Base-by-base conservation (phyloP, 2,888 invertebrate species). In the Criorhina ranunculi region DNA sequence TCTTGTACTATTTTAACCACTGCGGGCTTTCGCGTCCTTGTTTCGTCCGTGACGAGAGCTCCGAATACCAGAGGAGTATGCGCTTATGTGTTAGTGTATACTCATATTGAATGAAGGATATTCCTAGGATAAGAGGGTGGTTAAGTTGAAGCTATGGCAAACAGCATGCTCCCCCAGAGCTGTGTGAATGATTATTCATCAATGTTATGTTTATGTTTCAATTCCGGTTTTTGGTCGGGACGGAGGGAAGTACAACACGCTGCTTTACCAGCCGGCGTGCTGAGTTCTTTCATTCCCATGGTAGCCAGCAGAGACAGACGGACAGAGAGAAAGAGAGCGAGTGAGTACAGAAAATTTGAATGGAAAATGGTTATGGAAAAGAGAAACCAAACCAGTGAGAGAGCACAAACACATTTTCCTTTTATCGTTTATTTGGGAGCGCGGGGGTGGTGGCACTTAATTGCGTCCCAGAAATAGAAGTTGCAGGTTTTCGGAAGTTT, bases 131-230 rank as follows among this genome's bases (percentile, higher is more conserved):
- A 40, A 55, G 62, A 55, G 67, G 67, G 69, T 53, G 69, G 49
- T 8, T 35, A 37, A 66, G 37, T 51, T 12, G 37, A 37, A 15
- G 51, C 31, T 12, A 11, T 8, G 29, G 33, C 7, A 62, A 46
- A 11, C 31, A 11, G 60, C 49, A 62, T 42, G 60, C 60, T 70
- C 46, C 46, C 78, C 57, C 31, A 59, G 59, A 69, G 67, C 60
- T 66, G 62, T 85, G 67, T 79, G 83, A 85, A 85, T 79, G 85
- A 70, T 75, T 85, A 80, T 85, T 80, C 85, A 85, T 80, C 85
- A 85, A 85, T 85, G 85, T 80, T 85, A 85, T 80, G 85, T 85
- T 85, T 85, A 79, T 85, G 85, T 85, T 85, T 76, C 79, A 70
- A 85, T 85, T 79, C 75, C 79, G 75, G 75, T 70, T 75, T 42